Conservation (phyloP, 2,113 vertebrate genomes). For the Nothoprocta perdicaria region DNA sequence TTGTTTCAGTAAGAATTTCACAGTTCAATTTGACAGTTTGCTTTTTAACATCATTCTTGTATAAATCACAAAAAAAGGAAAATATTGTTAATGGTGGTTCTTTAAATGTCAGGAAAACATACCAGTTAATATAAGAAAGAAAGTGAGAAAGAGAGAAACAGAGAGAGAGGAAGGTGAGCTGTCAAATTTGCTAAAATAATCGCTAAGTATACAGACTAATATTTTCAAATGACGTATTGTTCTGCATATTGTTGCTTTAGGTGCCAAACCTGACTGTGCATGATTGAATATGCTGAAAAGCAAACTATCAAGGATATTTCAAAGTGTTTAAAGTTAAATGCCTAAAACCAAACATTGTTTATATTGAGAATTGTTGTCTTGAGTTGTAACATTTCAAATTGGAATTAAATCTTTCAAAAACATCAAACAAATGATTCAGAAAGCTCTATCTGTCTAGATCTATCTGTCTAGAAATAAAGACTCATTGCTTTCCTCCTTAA, state of each 20-base stretch:
- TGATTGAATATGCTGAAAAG: not conserved
- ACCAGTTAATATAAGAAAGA: fast-evolving
- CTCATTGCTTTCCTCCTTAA: not conserved
- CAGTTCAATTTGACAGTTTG: not conserved
- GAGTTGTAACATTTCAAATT: not conserved
- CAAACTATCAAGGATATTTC: not conserved
- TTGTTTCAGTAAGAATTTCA: not conserved
- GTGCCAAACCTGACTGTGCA: not conserved
- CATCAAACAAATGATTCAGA: conserved; percentile 4
- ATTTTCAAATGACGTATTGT: not conserved
- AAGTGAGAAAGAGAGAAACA: not conserved
- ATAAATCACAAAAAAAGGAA: not conserved
- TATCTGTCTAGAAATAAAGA: not conserved
- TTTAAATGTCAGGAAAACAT: not conserved
- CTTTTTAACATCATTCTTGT: not conserved
- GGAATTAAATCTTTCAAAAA: not conserved
- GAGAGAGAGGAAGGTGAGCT: not conserved
- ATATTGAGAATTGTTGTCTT: not conserved
- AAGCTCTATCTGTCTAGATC: not conserved
- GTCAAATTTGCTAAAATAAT: not conserved
- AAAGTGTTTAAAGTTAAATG: not conserved
- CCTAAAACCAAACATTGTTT: not conserved
- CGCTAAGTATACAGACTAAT: not conserved
- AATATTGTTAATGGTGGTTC: not conserved
- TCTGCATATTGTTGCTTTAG: not conserved